A percentile compares a stretch with the other conserved stretches of the same genome.
phyloP scores from a whole-genome alignment of 2,797 vertebrate species.

The Echeneis naucrates region DNA sequence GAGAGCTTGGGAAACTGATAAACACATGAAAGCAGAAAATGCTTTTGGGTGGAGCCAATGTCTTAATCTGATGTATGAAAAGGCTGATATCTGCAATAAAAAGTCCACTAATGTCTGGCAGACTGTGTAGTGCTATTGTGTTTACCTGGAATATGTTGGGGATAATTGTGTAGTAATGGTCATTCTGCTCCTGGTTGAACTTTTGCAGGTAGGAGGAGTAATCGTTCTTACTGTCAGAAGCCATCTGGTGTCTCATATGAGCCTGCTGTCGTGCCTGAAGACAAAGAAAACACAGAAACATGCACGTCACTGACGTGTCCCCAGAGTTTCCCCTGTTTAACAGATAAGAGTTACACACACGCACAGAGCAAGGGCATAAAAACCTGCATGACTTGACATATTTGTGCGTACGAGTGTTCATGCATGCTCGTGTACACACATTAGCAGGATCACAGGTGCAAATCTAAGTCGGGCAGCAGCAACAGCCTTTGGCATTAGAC shows the following conservation, averaged over 20 bases:
- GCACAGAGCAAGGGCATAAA: constrained; percentile 16
- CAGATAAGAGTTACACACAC: constrained; percentile 42
- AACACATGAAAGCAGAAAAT: too few species aligned
- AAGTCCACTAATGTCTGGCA: not conserved
- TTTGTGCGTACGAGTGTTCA: constrained; percentile 42
- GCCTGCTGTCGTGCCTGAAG: constrained; percentile 89
- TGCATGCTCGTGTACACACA: constrained; percentile 51
- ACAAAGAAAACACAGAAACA: constrained; percentile 37
- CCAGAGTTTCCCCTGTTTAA: constrained; percentile 32
- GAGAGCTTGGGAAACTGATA: too few species aligned
- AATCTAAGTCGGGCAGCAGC: constrained; percentile 29
- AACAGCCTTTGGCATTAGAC: constrained; percentile 25
- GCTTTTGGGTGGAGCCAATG: too few species aligned
- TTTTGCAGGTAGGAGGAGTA: constrained; percentile 93
- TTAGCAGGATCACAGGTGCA: constrained; percentile 55
- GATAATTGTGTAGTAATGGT: constrained; percentile 94
- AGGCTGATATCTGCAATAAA: not conserved
- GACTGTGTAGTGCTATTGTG: not conserved
- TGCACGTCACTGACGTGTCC: constrained; percentile 37
- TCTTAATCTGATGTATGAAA: not conserved
- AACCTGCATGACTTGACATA: constrained; percentile 40
- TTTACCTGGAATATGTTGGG: constrained; percentile 92
- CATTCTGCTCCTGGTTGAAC: constrained; percentile 96
- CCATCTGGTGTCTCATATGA: constrained; percentile 95
- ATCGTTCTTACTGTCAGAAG: constrained; percentile 93